A percentile compares a stretch with the other conserved stretches of the same genome.
Conservation (phyloP, 1,140 invertebrate genomes). For the Drosophila ficusphila region DNA sequence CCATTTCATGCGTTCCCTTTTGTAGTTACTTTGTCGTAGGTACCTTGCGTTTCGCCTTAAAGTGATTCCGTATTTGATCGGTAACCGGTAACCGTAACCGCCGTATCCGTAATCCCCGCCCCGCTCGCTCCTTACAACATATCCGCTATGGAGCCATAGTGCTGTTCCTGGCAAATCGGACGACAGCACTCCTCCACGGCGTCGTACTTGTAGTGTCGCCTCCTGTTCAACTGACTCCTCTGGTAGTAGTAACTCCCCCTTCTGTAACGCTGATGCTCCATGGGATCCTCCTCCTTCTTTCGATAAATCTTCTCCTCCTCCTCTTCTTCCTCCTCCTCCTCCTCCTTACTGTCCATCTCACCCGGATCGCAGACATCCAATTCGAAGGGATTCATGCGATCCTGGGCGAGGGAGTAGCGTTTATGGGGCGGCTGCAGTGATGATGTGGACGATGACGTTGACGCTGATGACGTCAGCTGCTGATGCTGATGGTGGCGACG, state of each 20-base stretch:
- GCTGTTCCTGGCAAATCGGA: conserved; percentile 72
- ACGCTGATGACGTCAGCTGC: conserved; percentile 30
- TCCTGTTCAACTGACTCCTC: conserved; percentile 44
- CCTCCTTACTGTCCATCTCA: neutral
- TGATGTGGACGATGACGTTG: conserved; percentile 41
- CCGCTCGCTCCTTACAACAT: conserved; percentile 54
- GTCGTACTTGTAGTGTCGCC: conserved; percentile 66
- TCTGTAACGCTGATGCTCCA: too few relatives aligned
- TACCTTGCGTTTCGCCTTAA: conserved; percentile 63
- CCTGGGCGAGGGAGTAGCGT: conserved; percentile 1
- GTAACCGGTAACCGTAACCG: too few relatives aligned
- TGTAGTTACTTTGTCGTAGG: conserved; percentile 64
- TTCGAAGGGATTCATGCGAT: conserved; percentile 33
- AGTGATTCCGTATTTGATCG: conserved; percentile 15
- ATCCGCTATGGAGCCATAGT: conserved; percentile 66
- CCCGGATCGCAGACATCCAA: conserved; percentile 4
- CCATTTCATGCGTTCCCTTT: conserved; percentile 24
- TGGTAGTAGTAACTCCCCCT: conserved; percentile 21
- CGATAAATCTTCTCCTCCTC: neutral
- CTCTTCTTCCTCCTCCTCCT: conserved; percentile 2
- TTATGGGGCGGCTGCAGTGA: conserved; percentile 25
- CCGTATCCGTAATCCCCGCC: neutral
- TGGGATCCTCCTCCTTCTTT: neutral
- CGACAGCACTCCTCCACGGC: conserved; percentile 76
- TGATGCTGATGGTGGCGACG: conserved; percentile 35